Evolutionary conservation across 2,888 invertebrate species (phyloP).

Genomic region (Priocnemis perturbator): DNA sequence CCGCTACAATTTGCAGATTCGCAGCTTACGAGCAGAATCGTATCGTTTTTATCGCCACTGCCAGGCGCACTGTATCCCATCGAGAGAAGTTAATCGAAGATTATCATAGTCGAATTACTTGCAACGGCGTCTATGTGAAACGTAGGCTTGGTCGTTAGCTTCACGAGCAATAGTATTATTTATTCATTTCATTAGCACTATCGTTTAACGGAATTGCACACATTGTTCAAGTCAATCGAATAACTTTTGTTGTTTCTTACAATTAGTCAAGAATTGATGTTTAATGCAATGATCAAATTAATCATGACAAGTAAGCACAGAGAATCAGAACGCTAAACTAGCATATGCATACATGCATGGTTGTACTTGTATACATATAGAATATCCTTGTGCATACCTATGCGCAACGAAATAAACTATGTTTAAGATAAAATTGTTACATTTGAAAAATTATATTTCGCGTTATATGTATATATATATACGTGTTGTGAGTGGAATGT

Average conservation of each 20-base stretch:
- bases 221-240: not conserved
- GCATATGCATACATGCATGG: not conserved
- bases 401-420: conserved; percentile 22
- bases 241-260: not conserved
- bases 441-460: conserved; percentile 46
- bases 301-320: not conserved
- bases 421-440: conserved; percentile 37
- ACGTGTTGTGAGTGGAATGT: conserved; percentile 37
- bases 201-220: conserved; percentile 5
- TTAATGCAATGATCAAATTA: not conserved
- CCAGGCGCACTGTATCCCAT: conserved; percentile 9
- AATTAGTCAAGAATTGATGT: not conserved
- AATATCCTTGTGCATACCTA: not conserved
- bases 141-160: not conserved
- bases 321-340: not conserved
- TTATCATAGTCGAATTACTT: conserved; percentile 4
- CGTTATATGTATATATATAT: conserved; percentile 45
- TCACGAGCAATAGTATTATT: conserved; percentile 25
- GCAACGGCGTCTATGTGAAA: conserved; percentile 8
- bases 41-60: conserved; percentile 29
- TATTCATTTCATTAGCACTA: conserved; percentile 16
- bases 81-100: conserved; percentile 3
- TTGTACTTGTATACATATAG: not conserved
- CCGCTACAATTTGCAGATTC: conserved; percentile 6
- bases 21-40: not conserved